phyloP scores from a whole-genome alignment of 2,113 vertebrate species.

The Phoxinus phoxinus region DNA sequence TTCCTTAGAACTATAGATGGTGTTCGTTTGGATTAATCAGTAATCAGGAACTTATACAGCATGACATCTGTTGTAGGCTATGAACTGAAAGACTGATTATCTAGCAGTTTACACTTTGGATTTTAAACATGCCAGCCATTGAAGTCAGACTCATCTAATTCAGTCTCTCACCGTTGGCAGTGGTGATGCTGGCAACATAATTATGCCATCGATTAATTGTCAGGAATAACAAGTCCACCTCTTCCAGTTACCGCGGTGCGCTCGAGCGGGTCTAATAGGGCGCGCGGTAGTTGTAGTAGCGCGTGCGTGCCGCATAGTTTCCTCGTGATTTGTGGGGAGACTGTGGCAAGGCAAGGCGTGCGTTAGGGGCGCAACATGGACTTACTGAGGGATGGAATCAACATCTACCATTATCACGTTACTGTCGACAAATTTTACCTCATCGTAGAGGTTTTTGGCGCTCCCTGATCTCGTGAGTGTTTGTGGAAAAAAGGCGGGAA shows the following conservation, averaged over 20 bases:
- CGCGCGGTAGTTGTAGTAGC: not conserved
- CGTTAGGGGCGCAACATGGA: not conserved
- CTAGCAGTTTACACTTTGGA: not conserved
- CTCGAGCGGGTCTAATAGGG: too few relatives aligned
- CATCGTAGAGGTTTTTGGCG: not conserved
- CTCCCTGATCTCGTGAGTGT: not conserved
- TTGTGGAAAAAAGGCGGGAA: not conserved
- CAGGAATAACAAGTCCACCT: not conserved
- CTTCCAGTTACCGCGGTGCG: not conserved
- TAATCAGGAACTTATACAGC: not conserved
- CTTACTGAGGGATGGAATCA: not conserved
- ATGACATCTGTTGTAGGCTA: not conserved
- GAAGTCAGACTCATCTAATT: not conserved
- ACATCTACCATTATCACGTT: not conserved
- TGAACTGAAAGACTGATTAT: not conserved
- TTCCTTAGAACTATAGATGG: not conserved
- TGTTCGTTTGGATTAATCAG: not conserved
- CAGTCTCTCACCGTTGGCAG: not conserved
- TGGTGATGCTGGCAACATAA: not conserved
- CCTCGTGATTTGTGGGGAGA: not conserved
- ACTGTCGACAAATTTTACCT: not conserved
- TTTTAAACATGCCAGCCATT: not conserved
- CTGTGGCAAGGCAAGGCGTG: not conserved
- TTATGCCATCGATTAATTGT: conserved; percentile 14
- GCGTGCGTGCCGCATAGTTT: conserved; percentile 30